A percentile compares a stretch with the other conserved stretches of the same genome.
phyloP scores from a whole-genome alignment of 2,797 vertebrate species.

The Microctenopoma stevenorrisi region DNA sequence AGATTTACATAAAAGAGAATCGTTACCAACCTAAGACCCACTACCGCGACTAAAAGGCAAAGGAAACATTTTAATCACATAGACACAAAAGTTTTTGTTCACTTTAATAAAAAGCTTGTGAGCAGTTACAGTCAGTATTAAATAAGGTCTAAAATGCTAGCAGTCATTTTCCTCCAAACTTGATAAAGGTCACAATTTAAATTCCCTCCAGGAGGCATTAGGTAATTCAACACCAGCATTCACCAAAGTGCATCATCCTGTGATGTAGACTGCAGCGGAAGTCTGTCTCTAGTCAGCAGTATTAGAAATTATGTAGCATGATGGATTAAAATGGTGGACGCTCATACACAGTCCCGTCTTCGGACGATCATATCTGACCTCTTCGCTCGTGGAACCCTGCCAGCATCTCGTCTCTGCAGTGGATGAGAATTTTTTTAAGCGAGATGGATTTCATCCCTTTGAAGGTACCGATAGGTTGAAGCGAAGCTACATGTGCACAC shows the following conservation, averaged over 20 bases:
- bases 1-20: too few relatives aligned
- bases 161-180: constrained; percentile 28
- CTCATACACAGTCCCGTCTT: constrained; percentile 32
- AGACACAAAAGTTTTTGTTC: too few relatives aligned
- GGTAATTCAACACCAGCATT: constrained; percentile 52
- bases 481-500: constrained; percentile 13
- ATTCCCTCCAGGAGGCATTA: constrained; percentile 28
- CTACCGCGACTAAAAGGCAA: too few relatives aligned
- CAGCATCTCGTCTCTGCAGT: constrained; percentile 30
- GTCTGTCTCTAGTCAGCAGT: constrained; percentile 48
- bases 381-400: constrained; percentile 33
- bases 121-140: background rate
- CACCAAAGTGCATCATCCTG: constrained; percentile 40
- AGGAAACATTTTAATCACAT: too few relatives aligned
- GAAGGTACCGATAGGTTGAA: constrained; percentile 50
- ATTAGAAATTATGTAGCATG: constrained; percentile 49
- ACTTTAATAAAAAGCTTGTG: background rate
- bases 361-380: constrained; percentile 44
- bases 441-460: constrained; percentile 58
- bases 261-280: constrained; percentile 37
- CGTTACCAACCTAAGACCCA: too few relatives aligned
- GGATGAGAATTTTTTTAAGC: constrained; percentile 48
- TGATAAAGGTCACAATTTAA: constrained; percentile 30
- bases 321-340: constrained; percentile 61
- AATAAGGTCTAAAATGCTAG: constrained; percentile 21